Evolutionary conservation across 2,113 vertebrate species (phyloP), one percentile per base, ranked within the genome.

Genomic region (Trinectes maculatus): DNA sequence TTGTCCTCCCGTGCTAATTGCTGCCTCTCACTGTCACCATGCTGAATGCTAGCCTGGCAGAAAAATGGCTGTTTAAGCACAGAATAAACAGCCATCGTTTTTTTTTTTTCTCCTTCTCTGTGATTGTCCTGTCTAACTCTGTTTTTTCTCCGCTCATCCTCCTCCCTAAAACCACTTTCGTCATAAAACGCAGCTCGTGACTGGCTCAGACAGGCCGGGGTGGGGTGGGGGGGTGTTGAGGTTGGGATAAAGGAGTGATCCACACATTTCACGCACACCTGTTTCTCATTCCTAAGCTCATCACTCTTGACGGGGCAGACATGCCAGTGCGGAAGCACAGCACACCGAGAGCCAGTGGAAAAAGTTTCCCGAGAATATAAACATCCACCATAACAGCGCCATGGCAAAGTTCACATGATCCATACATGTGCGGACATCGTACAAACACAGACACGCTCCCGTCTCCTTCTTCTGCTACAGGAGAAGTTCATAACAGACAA

Each of bases 211-310:
- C 37, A 71, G 73, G 69, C 68, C 39, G 46, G 21, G 52, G 7
- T 42, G 42, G 46, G 10, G 48, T 15, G 42, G 55, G 3, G 39
- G 37, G 37, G 1, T 13, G 37, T 24, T 44, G 58, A 36, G 55
- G 18, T 68, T 18, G 68, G 77, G 77, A 83, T 78, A 83, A 85
- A 80, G 82, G 37, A 74, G 65, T 22, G 84, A 84, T 72, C 79
- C 19, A 34, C 72, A 72, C 67, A 71, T 85, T 87, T 88, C 74
- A 81, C 79, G 56, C 83, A 90, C 92, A 92, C 91, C 90, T 92
- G 91, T 92, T 92, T 91, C 82, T 91, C 85, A 90, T 91, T 92
- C 65, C 54, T 61, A 18, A 66, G 65, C 83, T 80, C 89, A 89
- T 91, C 87, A 82, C 67, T 87, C 82, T 73, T 82, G 79, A 79